These are phyloP conservation scores for Ophion slaviceki DNA, from an alignment of 2,888 invertebrate genomes.

Conservation along the genomic window DNA sequence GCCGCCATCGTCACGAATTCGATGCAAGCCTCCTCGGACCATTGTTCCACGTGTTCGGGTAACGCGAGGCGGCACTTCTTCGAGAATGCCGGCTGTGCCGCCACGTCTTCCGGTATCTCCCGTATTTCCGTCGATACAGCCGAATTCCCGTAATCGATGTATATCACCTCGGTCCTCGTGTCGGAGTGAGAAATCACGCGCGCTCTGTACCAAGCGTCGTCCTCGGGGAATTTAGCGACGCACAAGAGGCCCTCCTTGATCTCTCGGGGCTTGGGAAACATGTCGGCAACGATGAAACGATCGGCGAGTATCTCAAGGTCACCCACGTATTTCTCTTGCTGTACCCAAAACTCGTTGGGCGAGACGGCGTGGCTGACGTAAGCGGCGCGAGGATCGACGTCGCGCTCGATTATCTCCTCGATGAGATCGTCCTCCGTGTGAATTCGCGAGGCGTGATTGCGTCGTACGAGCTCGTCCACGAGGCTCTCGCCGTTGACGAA, in stretches of 20 bases:
- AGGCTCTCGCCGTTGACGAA: constrained; percentile 79
- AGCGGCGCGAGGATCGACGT: constrained; percentile 85
- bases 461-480: constrained; percentile 74
- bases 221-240: constrained; percentile 88
- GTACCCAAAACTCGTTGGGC: constrained; percentile 90
- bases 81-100: constrained; percentile 86
- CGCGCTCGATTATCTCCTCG: constrained; percentile 75
- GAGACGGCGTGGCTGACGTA: constrained; percentile 89
- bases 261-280: constrained; percentile 85
- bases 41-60: constrained; percentile 83
- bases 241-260: constrained; percentile 87
- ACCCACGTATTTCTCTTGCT: constrained; percentile 86
- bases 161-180: constrained; percentile 86
- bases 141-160: constrained; percentile 90
- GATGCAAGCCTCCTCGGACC: constrained; percentile 81
- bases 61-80: constrained; percentile 87
- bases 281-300: constrained; percentile 84
- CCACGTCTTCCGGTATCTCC: constrained; percentile 86
- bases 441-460: constrained; percentile 72
- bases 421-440: constrained; percentile 72
- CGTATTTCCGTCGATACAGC: constrained; percentile 86
- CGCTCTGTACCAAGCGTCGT: constrained; percentile 88
- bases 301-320: constrained; percentile 87
- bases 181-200: constrained; percentile 86
- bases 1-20: constrained; percentile 81